These are phyloP conservation scores for Heliconius aoede DNA, from an alignment of 2,888 invertebrate genomes.

Conservation along the genomic window DNA sequence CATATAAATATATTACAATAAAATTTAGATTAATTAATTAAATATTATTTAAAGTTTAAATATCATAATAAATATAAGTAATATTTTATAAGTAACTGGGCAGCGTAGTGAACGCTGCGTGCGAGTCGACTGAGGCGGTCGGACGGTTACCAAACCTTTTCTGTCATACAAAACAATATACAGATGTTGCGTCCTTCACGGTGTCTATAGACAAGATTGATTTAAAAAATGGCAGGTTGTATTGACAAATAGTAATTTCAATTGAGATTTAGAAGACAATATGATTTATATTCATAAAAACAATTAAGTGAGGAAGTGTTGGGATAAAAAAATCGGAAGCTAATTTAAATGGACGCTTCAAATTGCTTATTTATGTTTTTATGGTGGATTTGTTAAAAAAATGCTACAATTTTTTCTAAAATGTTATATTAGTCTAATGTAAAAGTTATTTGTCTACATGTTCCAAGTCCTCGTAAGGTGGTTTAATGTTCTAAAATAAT, in stretches of 20 bases:
- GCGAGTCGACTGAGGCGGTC: slow-evolving; percentile 15
- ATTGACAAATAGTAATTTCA: not conserved
- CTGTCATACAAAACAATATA: slow-evolving; percentile 21
- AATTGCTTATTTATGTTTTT: not conserved
- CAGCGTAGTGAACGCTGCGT: not conserved
- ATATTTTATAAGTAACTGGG: not conserved
- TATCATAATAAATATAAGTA: not conserved
- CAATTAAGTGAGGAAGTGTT: slow-evolving; percentile 14
- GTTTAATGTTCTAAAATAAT: too few species aligned
- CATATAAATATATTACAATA: slow-evolving; percentile 34
- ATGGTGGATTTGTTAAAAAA: not conserved
- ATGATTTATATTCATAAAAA: not conserved
- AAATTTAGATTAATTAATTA: too few species aligned
- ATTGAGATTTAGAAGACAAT: slow-evolving; percentile 2
- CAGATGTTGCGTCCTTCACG: slow-evolving; percentile 61
- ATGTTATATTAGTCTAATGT: not conserved
- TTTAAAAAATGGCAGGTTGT: not conserved
- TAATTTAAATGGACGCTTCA: slow-evolving; percentile 1
- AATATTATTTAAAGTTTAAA: not conserved
- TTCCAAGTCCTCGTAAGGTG: not conserved
- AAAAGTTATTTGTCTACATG: not conserved
- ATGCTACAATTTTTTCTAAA: not conserved
- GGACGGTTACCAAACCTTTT: slow-evolving; percentile 11
- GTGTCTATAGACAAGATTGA: slow-evolving; percentile 30
- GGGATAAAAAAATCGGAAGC: slow-evolving; percentile 22